Base-by-base conservation (phyloP, 2,888 invertebrate genomes). In the Brachyptera putata region DNA sequence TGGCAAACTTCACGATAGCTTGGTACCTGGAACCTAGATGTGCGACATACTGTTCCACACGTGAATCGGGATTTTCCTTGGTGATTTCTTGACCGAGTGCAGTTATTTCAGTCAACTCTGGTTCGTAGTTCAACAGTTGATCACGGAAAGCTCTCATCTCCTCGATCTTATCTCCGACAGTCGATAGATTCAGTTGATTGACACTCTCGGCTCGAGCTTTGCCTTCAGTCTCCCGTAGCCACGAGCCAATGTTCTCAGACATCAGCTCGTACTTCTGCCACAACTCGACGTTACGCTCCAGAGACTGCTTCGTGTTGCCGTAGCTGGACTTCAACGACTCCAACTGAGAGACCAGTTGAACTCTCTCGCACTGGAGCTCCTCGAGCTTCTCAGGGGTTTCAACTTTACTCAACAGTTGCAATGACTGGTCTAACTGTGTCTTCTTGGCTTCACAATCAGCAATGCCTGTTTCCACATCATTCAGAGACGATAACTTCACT, bases 191-290 rank as follows among this genome's bases (percentile, higher is more conserved):
- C 0, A 89, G 76, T 68, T 89, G 83, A 64, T 81, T 83, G 3
- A 86, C 84, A 7, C 87, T 84, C 75, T 92, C 91, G 30, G 79
- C 73, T 70, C 91, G 81, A 0, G 89, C 84, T 70, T 80, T 83
- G 61, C 83, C 85, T 76, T 94, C 93, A 63, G 85, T 84, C 56
- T 88, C 87, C 71, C 89, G 89, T 18, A 94, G 71, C 89, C 89
- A 91, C 7, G 82, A 79, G 0, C 86, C 81, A 1, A 91, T 80
- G 63, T 81, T 82, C 68, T 92, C 93, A 57, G 88, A 84, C 18
- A 85, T 77, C 7, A 78, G 76, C 71, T 95, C 93, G 71, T 93
- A 94, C 65, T 86, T 84, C 67, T 87, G 84, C 87, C 92, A 93
- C 9, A 89, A 76, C 25, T 80, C 81, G 9, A 90, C 84, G 67